Conservation (phyloP, 2,888 invertebrate genomes). For the Pyralis farinalis region DNA sequence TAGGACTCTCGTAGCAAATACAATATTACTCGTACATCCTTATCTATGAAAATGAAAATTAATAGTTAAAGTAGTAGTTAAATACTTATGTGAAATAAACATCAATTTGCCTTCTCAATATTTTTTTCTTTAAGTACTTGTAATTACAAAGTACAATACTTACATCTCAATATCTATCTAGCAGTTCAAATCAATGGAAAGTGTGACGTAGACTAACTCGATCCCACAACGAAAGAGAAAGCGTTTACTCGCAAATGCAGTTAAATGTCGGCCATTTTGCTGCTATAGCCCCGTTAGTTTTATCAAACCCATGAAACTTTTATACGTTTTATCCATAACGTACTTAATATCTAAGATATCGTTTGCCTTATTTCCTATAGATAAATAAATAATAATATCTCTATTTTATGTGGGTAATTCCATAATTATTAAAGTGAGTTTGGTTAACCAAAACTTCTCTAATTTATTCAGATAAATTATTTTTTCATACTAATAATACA, state of each 20-base stretch:
- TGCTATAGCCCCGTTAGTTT: slow-evolving; percentile 33
- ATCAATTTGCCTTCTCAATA: too few relatives aligned
- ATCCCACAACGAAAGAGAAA: slow-evolving; percentile 52
- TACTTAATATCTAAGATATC: too few relatives aligned
- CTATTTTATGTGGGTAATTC: slow-evolving; percentile 13
- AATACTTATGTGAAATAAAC: too few relatives aligned
- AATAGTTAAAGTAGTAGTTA: too few relatives aligned
- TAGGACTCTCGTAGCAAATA: too few relatives aligned
- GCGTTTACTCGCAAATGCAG: slow-evolving; percentile 39
- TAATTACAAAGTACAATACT: too few relatives aligned
- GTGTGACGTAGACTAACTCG: slow-evolving; percentile 25
- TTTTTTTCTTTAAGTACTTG: too few relatives aligned
- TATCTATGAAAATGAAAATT: too few relatives aligned
- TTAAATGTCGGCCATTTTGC: slow-evolving; percentile 66
- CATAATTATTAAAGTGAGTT: background rate
- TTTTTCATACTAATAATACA: background rate
- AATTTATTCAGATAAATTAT: background rate
- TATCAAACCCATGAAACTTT: too few relatives aligned
- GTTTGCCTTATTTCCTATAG: slow-evolving; percentile 3
- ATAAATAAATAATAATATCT: slow-evolving; percentile 24
- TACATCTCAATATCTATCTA: too few relatives aligned
- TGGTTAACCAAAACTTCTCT: slow-evolving; percentile 4
- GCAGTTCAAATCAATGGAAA: slow-evolving; percentile 36
- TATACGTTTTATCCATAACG: slow-evolving; percentile 8
- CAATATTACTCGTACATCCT: too few relatives aligned